These are phyloP conservation scores for Sterna hirundo DNA, from an alignment of 2,113 vertebrate genomes.

Conservation along the genomic window DNA sequence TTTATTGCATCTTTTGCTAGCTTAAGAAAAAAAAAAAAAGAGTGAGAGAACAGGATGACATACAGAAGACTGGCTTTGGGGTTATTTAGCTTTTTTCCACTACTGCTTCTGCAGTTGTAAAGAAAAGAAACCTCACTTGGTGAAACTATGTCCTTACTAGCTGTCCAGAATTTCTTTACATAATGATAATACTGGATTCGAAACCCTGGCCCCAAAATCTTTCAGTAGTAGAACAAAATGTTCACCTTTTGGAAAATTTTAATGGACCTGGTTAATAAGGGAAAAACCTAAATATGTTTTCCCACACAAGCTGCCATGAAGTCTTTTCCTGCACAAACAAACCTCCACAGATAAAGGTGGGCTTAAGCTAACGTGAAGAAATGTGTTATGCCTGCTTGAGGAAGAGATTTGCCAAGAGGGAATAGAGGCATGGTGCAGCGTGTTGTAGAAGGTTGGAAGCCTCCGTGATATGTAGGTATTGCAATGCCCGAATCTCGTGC, in stretches of 20 bases:
- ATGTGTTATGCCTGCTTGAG: not conserved
- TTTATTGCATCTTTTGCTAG: not conserved
- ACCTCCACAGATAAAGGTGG: not conserved
- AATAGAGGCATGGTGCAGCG: not conserved
- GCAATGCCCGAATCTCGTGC: not conserved
- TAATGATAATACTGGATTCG: not conserved
- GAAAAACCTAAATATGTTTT: not conserved
- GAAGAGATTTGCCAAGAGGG: not conserved
- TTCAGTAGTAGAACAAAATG: not conserved
- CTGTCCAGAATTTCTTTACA: not conserved
- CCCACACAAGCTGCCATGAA: not conserved
- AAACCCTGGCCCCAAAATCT: not conserved
- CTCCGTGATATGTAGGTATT: accelerated
- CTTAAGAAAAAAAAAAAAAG: not conserved
- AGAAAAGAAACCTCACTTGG: conserved; percentile 2
- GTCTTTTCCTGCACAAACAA: not conserved
- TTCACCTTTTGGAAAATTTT: not conserved
- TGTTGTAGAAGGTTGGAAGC: not conserved
- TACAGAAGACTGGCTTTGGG: not conserved
- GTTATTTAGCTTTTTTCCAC: not conserved
- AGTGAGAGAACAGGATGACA: not conserved
- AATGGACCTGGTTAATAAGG: not conserved
- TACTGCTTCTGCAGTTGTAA: not conserved
- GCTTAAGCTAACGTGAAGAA: not conserved
- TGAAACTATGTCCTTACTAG: not conserved